phyloP scores from a whole-genome alignment of 2,888 invertebrate species.

The Apotomis betuletana region DNA sequence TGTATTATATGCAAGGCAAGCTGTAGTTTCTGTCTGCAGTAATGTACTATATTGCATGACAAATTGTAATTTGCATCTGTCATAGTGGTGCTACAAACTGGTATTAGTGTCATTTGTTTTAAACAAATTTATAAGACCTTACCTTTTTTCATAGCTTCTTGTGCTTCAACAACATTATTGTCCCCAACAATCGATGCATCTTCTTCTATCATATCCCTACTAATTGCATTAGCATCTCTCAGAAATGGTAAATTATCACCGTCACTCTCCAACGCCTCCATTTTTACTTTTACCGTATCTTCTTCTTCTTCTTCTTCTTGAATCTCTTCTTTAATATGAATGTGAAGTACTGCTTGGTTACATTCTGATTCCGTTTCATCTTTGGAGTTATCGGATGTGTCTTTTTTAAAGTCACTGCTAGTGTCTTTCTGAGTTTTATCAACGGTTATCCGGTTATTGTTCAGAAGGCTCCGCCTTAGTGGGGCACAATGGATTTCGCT shows the following conservation, averaged over 20 bases:
- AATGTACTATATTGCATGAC: too few species aligned
- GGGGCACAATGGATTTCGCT: conserved; percentile 26
- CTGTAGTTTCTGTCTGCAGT: too few species aligned
- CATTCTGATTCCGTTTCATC: conserved; percentile 31
- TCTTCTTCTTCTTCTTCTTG: conserved; percentile 37
- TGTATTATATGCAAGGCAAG: too few species aligned
- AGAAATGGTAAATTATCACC: conserved; percentile 58
- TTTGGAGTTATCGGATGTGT: too few species aligned
- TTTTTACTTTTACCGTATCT: conserved; percentile 52
- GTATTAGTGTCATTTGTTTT: too few species aligned
- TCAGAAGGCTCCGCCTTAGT: conserved; percentile 14
- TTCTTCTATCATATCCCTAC: conserved; percentile 48
- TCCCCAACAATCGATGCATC: conserved; percentile 57
- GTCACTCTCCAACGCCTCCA: conserved; percentile 54
- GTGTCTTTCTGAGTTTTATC: conserved; percentile 2
- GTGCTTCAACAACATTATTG: conserved; percentile 60
- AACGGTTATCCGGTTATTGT: neutral
- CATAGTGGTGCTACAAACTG: too few species aligned
- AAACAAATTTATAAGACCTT: conserved; percentile 33
- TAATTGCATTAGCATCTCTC: conserved; percentile 60
- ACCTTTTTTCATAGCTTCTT: conserved; percentile 59
- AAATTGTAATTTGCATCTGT: too few species aligned
- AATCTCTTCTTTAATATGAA: conserved; percentile 14
- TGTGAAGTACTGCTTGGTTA: neutral
- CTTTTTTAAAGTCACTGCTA: too few species aligned